phyloP scores from a whole-genome alignment of 2,888 invertebrate genomes.

The Agrochola lychnidis region DNA sequence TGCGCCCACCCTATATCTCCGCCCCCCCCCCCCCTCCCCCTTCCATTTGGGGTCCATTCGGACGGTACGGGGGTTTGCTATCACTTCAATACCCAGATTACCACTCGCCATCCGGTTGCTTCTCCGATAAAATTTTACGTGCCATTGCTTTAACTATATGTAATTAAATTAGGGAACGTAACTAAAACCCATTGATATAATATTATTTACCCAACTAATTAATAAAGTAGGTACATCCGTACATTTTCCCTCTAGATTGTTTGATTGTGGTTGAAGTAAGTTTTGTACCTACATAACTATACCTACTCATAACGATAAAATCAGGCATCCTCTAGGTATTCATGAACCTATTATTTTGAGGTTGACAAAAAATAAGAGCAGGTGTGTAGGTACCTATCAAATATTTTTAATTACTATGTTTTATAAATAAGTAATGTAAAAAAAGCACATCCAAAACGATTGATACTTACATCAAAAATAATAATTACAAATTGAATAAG shows the following conservation, averaged over 20 bases:
- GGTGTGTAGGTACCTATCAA: conserved; percentile 7
- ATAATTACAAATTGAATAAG: background rate
- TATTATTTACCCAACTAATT: background rate
- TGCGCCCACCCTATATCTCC: too few relatives aligned
- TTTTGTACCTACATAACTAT: background rate
- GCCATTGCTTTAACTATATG: too few relatives aligned
- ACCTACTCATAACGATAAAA: background rate
- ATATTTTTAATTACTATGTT: background rate
- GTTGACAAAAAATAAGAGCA: conserved; percentile 1
- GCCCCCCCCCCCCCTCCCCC: too few relatives aligned
- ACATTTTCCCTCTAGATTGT: background rate
- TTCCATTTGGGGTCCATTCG: too few relatives aligned
- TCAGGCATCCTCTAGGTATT: background rate
- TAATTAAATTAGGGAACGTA: too few relatives aligned
- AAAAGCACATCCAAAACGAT: background rate
- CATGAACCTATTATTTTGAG: background rate
- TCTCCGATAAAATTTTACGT: too few relatives aligned
- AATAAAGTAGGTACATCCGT: background rate
- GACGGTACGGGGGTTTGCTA: too few relatives aligned
- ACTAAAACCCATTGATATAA: background rate
- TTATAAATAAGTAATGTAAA: background rate
- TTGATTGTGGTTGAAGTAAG: background rate
- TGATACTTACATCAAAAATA: background rate
- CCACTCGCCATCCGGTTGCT: too few relatives aligned
- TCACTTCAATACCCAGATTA: too few relatives aligned